Conservation (phyloP, 2,797 vertebrate genomes). For the Schizopygopsis pylzovi region DNA sequence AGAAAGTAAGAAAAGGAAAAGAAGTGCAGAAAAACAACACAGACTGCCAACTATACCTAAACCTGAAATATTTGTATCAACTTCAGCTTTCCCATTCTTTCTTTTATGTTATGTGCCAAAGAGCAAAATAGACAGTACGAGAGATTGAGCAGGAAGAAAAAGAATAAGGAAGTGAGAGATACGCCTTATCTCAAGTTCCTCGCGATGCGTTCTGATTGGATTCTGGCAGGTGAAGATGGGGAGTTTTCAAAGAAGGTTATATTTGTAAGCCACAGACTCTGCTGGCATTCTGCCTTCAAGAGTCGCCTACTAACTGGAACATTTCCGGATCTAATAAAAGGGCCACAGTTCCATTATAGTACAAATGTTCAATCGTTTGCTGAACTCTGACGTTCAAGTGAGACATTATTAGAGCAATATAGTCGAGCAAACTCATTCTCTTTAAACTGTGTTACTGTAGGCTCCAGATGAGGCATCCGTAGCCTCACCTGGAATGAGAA, state of each 20-base stretch:
- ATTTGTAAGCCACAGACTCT: slow-evolving; percentile 68
- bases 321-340: slow-evolving; percentile 41
- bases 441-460: slow-evolving; percentile 50
- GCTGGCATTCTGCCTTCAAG: slow-evolving; percentile 24
- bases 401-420: slow-evolving; percentile 27
- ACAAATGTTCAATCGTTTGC: neutral
- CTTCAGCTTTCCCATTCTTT: slow-evolving; percentile 22
- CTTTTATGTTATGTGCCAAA: slow-evolving; percentile 28
- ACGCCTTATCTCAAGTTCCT: slow-evolving; percentile 68
- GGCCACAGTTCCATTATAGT: slow-evolving; percentile 18
- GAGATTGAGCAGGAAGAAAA: slow-evolving; percentile 35
- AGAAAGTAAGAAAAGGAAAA: slow-evolving; percentile 32
- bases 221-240: slow-evolving; percentile 70
- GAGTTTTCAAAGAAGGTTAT: slow-evolving; percentile 75
- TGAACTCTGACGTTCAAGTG: slow-evolving; percentile 11
- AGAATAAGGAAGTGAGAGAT: slow-evolving; percentile 45
- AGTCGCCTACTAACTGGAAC: slow-evolving; percentile 38
- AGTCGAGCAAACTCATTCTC: slow-evolving; percentile 54
- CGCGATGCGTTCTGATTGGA: slow-evolving; percentile 68
- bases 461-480: slow-evolving; percentile 17
- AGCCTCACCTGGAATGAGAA: slow-evolving; percentile 23
- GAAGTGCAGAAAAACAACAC: slow-evolving; percentile 25
- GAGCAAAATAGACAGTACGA: slow-evolving; percentile 30
- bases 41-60: slow-evolving; percentile 50
- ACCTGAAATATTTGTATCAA: slow-evolving; percentile 55